Evolutionary conservation across 1,140 invertebrate species (phyloP).

Genomic region (Drosophila pruinosa): DNA sequence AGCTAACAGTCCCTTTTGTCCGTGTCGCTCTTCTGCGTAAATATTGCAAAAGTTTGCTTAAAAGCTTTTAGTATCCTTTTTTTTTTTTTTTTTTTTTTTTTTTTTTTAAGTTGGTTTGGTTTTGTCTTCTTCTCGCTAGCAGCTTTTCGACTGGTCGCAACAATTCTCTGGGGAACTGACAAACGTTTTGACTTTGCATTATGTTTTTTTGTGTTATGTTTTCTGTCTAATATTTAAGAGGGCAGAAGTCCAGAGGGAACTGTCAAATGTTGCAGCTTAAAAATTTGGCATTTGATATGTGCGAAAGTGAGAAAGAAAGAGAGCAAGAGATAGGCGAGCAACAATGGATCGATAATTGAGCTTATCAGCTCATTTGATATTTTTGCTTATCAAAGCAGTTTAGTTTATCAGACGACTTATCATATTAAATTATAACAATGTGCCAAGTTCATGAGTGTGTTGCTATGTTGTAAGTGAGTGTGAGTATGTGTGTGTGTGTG

Average conservation of each 20-base stretch:
- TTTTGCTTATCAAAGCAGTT: conserved; percentile 73
- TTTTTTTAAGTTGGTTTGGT: not conserved
- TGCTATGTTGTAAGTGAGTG: no score
- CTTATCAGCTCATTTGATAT: conserved; percentile 66
- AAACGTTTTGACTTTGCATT: conserved; percentile 39
- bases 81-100: not conserved
- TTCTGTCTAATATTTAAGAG: conserved; percentile 23
- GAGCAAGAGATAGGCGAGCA: not conserved
- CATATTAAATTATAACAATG: conserved; percentile 74
- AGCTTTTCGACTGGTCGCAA: conserved; percentile 5
- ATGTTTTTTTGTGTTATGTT: conserved; percentile 11
- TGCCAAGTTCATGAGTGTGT: conserved; percentile 29
- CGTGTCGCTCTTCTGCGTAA: conserved; percentile 37
- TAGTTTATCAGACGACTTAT: conserved; percentile 54
- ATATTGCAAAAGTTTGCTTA: conserved; percentile 68
- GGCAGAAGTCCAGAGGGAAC: conserved; percentile 32
- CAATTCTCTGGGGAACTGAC: conserved; percentile 37
- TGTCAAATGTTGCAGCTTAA: conserved; percentile 30
- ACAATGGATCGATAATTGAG: conserved; percentile 69
- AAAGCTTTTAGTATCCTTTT: conserved; percentile 65
- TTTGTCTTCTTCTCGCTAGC: not conserved
- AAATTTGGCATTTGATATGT: conserved; percentile 24
- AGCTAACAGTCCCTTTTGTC: conserved; percentile 17
- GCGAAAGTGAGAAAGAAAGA: not conserved
- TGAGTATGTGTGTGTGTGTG: conserved; percentile 1